Evolutionary conservation across 2,113 vertebrate genomes (phyloP).

Genomic region (Salvelinus alpinus): DNA sequence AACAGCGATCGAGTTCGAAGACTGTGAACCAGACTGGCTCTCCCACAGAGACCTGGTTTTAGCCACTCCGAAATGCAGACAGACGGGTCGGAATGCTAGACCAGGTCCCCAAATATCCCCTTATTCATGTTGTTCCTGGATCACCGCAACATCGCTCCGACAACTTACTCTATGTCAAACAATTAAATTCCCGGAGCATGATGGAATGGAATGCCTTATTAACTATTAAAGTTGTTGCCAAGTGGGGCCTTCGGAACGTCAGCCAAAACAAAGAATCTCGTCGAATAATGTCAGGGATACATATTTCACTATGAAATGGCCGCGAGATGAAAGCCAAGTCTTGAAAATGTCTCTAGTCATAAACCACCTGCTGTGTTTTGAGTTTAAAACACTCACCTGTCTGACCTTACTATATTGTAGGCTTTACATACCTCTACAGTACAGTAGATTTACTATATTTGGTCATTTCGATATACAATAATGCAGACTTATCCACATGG

Average conservation of each 20-base stretch:
- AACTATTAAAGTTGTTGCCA: slow-evolving; percentile 58
- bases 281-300: slow-evolving; percentile 25
- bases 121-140: slow-evolving; percentile 28
- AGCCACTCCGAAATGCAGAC: slow-evolving; percentile 2
- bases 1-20: neutral
- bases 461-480: slow-evolving; percentile 37
- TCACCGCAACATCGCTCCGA: slow-evolving; percentile 21
- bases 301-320: slow-evolving; percentile 32
- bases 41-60: neutral
- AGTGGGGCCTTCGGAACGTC: slow-evolving; percentile 22
- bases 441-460: slow-evolving; percentile 49
- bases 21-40: neutral
- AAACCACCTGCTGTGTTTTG: slow-evolving; percentile 41
- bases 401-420: slow-evolving; percentile 29
- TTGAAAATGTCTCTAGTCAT: neutral
- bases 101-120: neutral
- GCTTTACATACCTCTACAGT: slow-evolving; percentile 27
- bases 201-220: slow-evolving; percentile 51
- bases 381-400: slow-evolving; percentile 13
- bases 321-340: slow-evolving; percentile 20
- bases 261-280: slow-evolving; percentile 50
- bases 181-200: slow-evolving; percentile 36
- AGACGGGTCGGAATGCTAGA: slow-evolving; percentile 15
- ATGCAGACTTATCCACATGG: slow-evolving; percentile 53
- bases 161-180: slow-evolving; percentile 35